Conservation (phyloP, 2,113 vertebrate species). For the Fregetta grallaria region DNA sequence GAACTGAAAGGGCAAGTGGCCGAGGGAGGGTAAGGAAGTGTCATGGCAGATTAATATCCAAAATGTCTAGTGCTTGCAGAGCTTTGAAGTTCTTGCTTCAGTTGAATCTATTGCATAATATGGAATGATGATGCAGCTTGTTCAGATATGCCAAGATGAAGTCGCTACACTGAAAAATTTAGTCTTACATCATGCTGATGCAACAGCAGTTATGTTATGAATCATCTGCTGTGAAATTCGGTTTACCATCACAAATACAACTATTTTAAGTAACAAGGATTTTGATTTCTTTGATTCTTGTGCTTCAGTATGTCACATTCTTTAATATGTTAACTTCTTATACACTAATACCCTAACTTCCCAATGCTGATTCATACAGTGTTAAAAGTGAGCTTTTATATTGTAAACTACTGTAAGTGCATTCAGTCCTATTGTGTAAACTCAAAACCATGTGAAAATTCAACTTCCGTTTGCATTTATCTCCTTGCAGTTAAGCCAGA, state of each 20-base stretch:
- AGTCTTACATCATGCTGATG: neutral
- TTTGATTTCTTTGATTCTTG: neutral
- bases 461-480: conserved; percentile 36
- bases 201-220: neutral
- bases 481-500: conserved; percentile 29
- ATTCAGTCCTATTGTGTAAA: neutral
- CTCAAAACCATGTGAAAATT: neutral
- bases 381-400: neutral
- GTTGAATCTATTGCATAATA: neutral
- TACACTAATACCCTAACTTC: conserved; percentile 18
- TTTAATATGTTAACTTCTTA: conserved; percentile 19
- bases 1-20: neutral
- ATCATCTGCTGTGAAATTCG: neutral
- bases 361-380: neutral
- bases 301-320: neutral
- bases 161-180: neutral
- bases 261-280: neutral
- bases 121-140: neutral
- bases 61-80: neutral
- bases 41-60: neutral
- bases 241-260: neutral
- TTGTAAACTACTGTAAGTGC: neutral
- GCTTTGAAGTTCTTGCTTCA: neutral
- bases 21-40: neutral
- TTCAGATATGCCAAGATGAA: neutral